Conservation (phyloP, 2,113 vertebrate genomes). For the Amblyornis subalaris region DNA sequence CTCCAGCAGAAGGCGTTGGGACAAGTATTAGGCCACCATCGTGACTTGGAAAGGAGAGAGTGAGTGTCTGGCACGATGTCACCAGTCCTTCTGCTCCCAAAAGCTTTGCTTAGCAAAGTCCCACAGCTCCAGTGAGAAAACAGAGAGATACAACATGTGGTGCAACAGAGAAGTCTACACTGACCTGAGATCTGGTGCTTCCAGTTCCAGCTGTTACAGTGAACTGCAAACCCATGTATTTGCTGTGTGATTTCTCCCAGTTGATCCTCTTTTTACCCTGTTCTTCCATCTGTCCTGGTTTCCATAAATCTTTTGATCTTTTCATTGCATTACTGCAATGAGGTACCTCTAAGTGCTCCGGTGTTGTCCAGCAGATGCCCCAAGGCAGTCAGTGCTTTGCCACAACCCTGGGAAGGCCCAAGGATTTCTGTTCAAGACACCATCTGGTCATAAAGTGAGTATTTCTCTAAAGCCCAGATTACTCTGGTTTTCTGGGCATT, state of each 20-base stretch:
- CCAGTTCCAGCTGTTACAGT: not conserved
- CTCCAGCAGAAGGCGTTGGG: not conserved
- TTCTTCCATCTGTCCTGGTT: not conserved
- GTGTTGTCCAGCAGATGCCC: not conserved
- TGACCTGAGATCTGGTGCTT: not conserved
- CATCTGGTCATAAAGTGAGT: not conserved
- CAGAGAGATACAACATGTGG: rapidly evolving
- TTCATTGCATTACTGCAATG: not conserved
- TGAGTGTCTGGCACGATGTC: not conserved
- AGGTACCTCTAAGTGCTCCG: not conserved
- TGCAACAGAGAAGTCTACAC: not conserved
- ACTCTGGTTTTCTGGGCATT: not conserved
- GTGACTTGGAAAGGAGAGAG: not conserved
- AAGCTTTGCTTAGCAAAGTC: not conserved
- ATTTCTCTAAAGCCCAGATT: not conserved
- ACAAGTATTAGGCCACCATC: not conserved
- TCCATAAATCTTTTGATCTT: not conserved
- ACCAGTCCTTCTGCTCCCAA: not conserved
- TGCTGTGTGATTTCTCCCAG: not conserved
- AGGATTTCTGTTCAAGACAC: not conserved
- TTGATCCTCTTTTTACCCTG: not conserved
- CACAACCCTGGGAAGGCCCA: not conserved
- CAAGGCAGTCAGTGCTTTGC: not conserved
- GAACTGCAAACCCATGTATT: not conserved
- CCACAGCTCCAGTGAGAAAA: not conserved